Conservation (phyloP, 1,140 invertebrate species). For the Diachasma alloeum region DNA sequence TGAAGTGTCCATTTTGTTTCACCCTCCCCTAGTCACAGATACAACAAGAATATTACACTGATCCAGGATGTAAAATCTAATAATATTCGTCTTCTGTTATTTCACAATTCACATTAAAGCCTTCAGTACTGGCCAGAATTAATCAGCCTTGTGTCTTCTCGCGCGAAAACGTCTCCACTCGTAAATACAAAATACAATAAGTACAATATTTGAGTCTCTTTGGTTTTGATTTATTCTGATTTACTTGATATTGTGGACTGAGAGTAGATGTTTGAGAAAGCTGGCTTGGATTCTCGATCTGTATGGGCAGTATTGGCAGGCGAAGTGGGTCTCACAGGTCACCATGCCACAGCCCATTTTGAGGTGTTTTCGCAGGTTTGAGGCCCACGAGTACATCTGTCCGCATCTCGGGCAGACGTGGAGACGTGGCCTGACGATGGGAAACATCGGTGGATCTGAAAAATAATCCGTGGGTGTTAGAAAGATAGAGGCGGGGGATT, state of each 20-base stretch:
- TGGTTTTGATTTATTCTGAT: not conserved
- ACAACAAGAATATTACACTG: not conserved
- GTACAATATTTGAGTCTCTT: not conserved
- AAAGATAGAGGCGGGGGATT: not conserved
- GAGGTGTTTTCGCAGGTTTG: conserved; percentile 63
- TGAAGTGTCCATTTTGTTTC: too few relatives aligned
- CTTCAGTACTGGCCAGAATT: not conserved
- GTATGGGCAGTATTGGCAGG: conserved; percentile 67
- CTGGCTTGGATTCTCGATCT: conserved; percentile 64
- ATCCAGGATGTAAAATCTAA: not conserved
- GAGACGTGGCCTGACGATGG: conserved; percentile 59
- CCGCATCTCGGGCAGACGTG: conserved; percentile 63
- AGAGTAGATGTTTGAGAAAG: conserved; percentile 61
- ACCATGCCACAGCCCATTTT: conserved; percentile 62
- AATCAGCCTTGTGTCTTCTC: not conserved
- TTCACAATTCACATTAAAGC: not conserved
- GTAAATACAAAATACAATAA: not conserved
- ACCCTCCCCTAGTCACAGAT: too few relatives aligned
- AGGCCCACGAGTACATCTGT: conserved; percentile 66
- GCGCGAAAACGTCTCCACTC: not conserved
- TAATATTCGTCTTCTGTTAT: not conserved
- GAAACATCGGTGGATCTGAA: conserved; percentile 60
- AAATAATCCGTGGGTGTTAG: conserved; percentile 39
- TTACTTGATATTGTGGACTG: conserved; percentile 64
- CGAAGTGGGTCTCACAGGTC: conserved; percentile 65